Base-by-base conservation (phyloP, 2,888 invertebrate species). In the Mythimna ferrago region DNA sequence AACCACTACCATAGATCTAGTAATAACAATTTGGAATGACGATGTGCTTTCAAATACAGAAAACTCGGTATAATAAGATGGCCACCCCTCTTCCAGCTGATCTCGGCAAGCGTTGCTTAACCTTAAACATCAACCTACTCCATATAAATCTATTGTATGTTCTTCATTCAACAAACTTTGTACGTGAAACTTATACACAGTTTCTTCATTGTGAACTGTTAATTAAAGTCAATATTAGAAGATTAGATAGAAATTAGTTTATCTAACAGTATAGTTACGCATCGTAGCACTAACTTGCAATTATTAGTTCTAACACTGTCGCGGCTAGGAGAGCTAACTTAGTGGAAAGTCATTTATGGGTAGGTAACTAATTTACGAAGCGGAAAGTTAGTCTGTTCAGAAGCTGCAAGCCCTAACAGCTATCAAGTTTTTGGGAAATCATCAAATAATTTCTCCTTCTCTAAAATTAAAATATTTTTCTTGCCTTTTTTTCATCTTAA, bases 201-300 rank as follows among this genome's bases (percentile, higher is more conserved):
- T 53, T 19, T n/a, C 56, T 66, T 63, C 66, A 26, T 48, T 11
- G n/a, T 26, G n/a, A 62, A 51, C 44, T 67, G 54, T 21, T 63
- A 51, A 75, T 54, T 66, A 19, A 66, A 75, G 35, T 53, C 57
- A 63, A 57, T 73, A 75, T 66, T 44, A 44, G n/a, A 1, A 41
- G 41, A 41, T 41, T 41, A 41, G 11, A 41, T 9, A 16, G 14
- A 26, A 57, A 16, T 48, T 57, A 57, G 16, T 57, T 16, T 7
- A 16, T 16, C 26, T 57, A 1, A 2, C 16, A 21, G 56, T 57
- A 16, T 57, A 16, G 26, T 11, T 3, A 57, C 56, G 56, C 16
- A 57, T 57, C 32, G 9, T 16, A 57, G 16, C 57, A 57, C 57
- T 57, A 57, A 57, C 32, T 57, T 7, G 57, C 19, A 57, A 57